A percentile compares a stretch with the other conserved stretches of the same genome.
Evolutionary conservation across 2,888 invertebrate species (phyloP).

Genomic region (Dasysyrphus tricinctus): DNA sequence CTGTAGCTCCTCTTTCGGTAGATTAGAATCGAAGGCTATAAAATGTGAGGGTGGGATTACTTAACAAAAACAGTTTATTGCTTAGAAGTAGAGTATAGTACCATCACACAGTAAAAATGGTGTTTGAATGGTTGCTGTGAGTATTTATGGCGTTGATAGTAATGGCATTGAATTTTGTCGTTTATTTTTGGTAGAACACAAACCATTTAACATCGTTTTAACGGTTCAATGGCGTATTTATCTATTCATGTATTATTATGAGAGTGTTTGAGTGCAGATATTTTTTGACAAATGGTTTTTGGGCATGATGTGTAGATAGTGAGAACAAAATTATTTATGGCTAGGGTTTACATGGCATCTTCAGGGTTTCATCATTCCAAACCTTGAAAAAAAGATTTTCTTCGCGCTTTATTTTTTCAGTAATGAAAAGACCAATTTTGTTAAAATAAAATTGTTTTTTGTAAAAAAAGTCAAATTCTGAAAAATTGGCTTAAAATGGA

Average conservation of each 20-base stretch:
- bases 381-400: no score
- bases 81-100: slow-evolving; percentile 6
- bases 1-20: slow-evolving; percentile 6
- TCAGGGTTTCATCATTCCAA: no score
- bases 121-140: slow-evolving; percentile 40
- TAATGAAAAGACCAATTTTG: no score
- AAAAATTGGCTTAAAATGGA: no score
- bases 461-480: no score
- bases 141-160: slow-evolving; percentile 33
- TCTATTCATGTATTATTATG: neutral
- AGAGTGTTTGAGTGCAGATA: neutral
- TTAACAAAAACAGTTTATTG: slow-evolving; percentile 14
- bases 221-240: neutral
- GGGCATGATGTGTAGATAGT: neutral
- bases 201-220: slow-evolving; percentile 6
- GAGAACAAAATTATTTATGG: no score
- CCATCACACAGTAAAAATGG: slow-evolving; percentile 25
- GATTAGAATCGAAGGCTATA: slow-evolving; percentile 24
- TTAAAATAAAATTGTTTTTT: no score
- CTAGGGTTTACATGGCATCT: no score
- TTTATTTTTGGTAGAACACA: slow-evolving; percentile 9
- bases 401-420: no score
- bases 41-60: slow-evolving; percentile 22
- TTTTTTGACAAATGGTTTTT: slow-evolving; percentile 7
- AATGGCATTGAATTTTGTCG: slow-evolving; percentile 14